Conservation (phyloP, 2,797 vertebrate species). For the Microtus californicus region DNA sequence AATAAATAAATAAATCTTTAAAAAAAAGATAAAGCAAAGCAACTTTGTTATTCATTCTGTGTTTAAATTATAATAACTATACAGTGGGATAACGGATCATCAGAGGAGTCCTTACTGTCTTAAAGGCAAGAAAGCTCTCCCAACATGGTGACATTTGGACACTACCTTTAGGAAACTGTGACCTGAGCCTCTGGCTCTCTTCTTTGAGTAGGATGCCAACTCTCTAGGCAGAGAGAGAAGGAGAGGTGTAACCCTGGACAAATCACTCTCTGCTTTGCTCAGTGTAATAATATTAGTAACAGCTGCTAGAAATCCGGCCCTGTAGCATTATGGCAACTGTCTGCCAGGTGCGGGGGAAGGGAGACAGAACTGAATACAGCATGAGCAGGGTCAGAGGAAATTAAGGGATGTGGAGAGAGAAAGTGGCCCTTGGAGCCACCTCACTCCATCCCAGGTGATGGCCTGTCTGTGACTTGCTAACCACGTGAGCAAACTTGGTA, state of each 20-base stretch:
- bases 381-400: neutral
- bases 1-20: too few relatives aligned
- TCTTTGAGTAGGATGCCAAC: neutral
- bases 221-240: neutral
- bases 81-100: neutral
- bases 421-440: neutral
- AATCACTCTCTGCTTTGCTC: neutral
- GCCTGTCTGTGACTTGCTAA: neutral
- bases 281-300: neutral
- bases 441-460: neutral
- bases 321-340: neutral
- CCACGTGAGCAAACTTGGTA: neutral
- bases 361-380: neutral
- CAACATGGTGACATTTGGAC: conserved; percentile 4
- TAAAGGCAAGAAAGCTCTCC: neutral
- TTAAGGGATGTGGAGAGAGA: neutral
- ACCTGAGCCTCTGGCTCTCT: neutral
- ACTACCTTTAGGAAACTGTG: neutral
- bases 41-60: neutral
- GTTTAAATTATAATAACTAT: conserved; percentile 1
- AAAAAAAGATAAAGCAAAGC: neutral
- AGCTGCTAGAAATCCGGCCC: neutral
- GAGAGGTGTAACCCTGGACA: neutral
- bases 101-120: neutral
- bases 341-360: neutral